Evolutionary conservation across 2,113 vertebrate genomes (phyloP).

Genomic region (Antennarius striatus): DNA sequence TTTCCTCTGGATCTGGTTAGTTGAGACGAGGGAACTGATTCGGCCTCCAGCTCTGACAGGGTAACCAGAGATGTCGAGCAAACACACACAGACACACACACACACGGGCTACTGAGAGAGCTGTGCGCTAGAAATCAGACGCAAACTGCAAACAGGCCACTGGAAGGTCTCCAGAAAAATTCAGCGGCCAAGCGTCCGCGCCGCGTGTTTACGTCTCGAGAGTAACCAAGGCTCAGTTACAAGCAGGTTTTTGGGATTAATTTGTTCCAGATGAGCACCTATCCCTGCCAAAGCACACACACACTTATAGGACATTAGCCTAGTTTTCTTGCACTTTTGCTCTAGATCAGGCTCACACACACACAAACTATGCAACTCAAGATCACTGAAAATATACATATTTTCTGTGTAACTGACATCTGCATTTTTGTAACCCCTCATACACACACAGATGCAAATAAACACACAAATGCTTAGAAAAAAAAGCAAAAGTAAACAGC

Average conservation of each 20-base stretch:
- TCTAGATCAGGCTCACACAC: background rate
- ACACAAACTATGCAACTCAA: background rate
- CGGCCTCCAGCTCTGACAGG: slow-evolving; percentile 27
- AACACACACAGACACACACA: slow-evolving; percentile 12
- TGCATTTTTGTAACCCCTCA: background rate
- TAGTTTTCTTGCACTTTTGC: slow-evolving; percentile 43
- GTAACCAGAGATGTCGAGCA: slow-evolving; percentile 52
- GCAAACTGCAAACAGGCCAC: slow-evolving; percentile 40
- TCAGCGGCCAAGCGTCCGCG: slow-evolving; percentile 1
- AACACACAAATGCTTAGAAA: background rate
- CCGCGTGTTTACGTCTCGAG: slow-evolving; percentile 21
- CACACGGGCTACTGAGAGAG: slow-evolving; percentile 45
- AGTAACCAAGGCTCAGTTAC: slow-evolving; percentile 53
- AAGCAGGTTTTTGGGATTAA: slow-evolving; percentile 62
- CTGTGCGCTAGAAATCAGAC: slow-evolving; percentile 20
- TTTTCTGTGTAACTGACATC: background rate
- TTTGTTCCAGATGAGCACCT: slow-evolving; percentile 65
- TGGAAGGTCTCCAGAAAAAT: slow-evolving; percentile 33
- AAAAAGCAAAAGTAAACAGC: background rate
- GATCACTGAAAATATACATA: background rate
- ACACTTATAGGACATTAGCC: slow-evolving; percentile 53
- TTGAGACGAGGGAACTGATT: slow-evolving; percentile 53
- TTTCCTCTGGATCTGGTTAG: slow-evolving; percentile 54
- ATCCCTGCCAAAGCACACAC: slow-evolving; percentile 42
- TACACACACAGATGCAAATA: background rate